phyloP scores from a whole-genome alignment of 2,113 vertebrate genomes.

The Actenoides lindsayi region DNA sequence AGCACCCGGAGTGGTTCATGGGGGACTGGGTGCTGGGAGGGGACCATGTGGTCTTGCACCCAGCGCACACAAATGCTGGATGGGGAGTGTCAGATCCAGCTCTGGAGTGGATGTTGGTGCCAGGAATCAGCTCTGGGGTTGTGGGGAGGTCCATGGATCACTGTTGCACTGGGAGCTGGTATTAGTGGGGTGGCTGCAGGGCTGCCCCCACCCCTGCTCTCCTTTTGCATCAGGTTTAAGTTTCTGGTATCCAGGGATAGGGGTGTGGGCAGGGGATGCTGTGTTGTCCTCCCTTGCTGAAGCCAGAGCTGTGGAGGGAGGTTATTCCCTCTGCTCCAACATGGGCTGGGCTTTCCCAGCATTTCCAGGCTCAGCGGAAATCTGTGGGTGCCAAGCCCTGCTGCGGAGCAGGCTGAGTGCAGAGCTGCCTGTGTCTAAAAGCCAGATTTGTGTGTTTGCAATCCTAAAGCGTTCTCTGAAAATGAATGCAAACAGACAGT shows the following conservation, averaged over 20 bases:
- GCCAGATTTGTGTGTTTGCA: neutral
- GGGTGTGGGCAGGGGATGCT: neutral
- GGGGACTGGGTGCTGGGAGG: neutral
- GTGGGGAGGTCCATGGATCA: neutral
- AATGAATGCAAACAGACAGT: neutral
- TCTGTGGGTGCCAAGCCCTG: neutral
- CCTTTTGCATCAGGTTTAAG: neutral
- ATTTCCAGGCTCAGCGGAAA: neutral
- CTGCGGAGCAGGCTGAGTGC: neutral
- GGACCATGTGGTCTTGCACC: fast-evolving
- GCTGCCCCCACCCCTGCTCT: too few relatives aligned
- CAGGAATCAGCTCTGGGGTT: neutral
- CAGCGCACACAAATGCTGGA: fast-evolving
- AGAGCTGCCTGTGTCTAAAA: neutral
- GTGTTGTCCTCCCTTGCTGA: neutral
- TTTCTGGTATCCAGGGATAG: neutral
- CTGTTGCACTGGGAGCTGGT: too few relatives aligned
- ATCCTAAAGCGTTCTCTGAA: neutral
- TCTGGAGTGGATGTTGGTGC: neutral
- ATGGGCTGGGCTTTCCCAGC: neutral
- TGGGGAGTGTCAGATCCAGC: neutral
- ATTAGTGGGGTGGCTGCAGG: too few relatives aligned
- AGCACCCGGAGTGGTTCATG: fast-evolving
- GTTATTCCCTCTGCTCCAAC: neutral
- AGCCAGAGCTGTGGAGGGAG: neutral